phyloP scores from a whole-genome alignment of 2,888 invertebrate genomes.

The Aspidiotus destructor region DNA sequence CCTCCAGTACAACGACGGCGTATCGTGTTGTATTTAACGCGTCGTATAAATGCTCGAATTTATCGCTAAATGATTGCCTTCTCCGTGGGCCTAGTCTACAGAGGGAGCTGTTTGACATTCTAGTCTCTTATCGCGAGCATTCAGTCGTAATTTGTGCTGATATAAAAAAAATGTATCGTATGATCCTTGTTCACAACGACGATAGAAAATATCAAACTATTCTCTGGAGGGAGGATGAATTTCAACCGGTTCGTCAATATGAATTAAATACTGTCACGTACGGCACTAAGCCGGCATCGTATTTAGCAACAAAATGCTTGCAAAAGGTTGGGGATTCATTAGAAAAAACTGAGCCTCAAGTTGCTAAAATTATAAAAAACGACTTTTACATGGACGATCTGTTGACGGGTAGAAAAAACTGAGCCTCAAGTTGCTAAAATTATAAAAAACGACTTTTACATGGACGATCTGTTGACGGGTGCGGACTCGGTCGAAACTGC shows the following conservation, averaged over 20 bases:
- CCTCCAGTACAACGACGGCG: neutral
- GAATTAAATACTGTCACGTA: conserved; percentile 1
- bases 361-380: neutral
- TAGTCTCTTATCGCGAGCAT: neutral
- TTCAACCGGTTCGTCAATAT: neutral
- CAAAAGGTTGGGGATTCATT: neutral
- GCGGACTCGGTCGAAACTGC: neutral
- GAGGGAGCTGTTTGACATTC: neutral
- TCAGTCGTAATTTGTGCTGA: neutral
- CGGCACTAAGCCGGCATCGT: neutral
- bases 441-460: neutral
- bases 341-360: neutral
- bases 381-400: neutral
- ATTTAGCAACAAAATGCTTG: neutral
- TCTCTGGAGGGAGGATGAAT: neutral
- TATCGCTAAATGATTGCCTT: neutral
- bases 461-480: neutral
- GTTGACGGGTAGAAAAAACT: neutral
- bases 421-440: neutral
- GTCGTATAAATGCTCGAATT: neutral
- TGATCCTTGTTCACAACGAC: neutral
- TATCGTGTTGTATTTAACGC: neutral
- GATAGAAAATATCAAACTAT: neutral
- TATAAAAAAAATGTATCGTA: conserved; percentile 1
- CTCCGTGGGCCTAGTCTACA: neutral